Conservation (phyloP, 2,888 invertebrate genomes). For the Chrysopilus asiliformis region DNA sequence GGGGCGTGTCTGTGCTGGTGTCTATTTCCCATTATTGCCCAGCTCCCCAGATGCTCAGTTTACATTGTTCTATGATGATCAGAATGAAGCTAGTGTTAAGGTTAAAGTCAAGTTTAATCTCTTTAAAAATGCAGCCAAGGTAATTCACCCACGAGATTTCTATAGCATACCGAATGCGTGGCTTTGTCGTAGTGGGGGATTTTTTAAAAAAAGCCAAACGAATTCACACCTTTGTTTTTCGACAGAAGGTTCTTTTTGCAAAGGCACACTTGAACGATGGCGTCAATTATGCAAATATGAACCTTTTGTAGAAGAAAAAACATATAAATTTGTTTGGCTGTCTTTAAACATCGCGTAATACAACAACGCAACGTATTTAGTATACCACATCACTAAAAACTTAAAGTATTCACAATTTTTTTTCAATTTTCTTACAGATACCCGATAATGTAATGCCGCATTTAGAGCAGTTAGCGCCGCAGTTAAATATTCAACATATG, state of each 20-base stretch:
- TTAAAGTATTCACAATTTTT: not conserved
- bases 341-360: no score
- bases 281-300: not conserved
- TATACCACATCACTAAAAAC: no score
- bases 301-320: no score
- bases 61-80: conserved; percentile 61
- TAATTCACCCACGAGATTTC: conserved; percentile 26
- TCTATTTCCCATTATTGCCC: conserved; percentile 59
- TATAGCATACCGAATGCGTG: no score
- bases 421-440: conserved; percentile 37
- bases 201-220: no score
- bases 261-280: no score
- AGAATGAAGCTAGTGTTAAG: conserved; percentile 50
- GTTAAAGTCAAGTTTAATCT: conserved; percentile 62
- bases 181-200: no score
- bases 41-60: conserved; percentile 46
- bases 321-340: no score
- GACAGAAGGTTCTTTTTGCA: no score
- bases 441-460: conserved; percentile 46
- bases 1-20: conserved; percentile 67
- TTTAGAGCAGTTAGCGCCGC: conserved; percentile 54
- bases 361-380: no score
- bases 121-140: conserved; percentile 47
- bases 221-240: no score
- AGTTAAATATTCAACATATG: conserved; percentile 54